phyloP scores from a whole-genome alignment of 2,797 vertebrate genomes.

The Diceros bicornis region DNA sequence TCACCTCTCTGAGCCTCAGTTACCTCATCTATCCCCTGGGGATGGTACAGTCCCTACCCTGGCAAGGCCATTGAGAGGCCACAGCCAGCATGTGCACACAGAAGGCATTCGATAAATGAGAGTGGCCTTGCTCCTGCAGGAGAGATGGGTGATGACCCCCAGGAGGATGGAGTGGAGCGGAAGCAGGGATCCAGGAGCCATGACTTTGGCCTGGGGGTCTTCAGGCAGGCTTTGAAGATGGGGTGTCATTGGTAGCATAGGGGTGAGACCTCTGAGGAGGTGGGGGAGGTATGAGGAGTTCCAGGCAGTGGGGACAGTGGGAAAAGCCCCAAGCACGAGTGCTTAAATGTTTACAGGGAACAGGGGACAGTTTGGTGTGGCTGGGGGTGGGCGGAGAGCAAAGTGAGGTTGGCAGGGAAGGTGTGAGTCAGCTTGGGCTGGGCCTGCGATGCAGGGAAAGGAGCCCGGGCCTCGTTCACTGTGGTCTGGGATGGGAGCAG shows the following conservation, averaged over 20 bases:
- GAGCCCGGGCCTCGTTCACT: not conserved
- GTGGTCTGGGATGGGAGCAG: not conserved
- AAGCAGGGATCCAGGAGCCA: too few relatives aligned
- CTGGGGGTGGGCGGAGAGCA: not conserved
- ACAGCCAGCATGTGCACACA: not conserved
- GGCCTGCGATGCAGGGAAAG: fast-evolving
- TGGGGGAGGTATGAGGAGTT: not conserved
- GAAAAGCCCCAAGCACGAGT: not conserved
- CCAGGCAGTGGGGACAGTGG: not conserved
- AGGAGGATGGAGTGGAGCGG: not conserved
- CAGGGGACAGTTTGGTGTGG: not conserved
- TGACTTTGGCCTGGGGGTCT: not conserved
- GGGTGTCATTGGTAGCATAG: fast-evolving
- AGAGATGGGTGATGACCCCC: not conserved
- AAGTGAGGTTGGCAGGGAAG: not conserved
- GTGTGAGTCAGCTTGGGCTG: fast-evolving
- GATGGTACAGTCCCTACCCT: not conserved
- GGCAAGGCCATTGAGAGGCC: not conserved
- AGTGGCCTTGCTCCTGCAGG: not conserved
- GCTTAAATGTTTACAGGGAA: not conserved
- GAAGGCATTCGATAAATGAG: too few relatives aligned
- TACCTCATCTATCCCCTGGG: not conserved
- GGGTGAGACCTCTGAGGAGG: not conserved
- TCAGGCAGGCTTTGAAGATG: not conserved
- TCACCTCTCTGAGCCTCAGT: too few relatives aligned